Evolutionary conservation across 2,797 vertebrate genomes (phyloP), one percentile per base, ranked within the genome.

Genomic region (Poecilia wingei): DNA sequence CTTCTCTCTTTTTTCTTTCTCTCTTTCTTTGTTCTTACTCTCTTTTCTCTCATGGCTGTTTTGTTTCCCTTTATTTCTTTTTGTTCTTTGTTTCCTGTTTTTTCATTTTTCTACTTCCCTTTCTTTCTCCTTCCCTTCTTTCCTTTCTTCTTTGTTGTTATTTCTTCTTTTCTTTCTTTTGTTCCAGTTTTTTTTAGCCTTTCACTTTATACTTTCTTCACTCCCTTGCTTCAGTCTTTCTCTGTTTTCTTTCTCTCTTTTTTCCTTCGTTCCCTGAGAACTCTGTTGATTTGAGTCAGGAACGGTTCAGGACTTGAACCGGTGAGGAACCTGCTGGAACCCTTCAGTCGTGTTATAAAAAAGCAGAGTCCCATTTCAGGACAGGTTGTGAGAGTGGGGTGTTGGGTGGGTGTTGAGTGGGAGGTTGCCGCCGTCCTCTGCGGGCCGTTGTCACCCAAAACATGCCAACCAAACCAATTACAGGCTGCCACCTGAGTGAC

Each of bases 381-480:
- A 79, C 73, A 84, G 71, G 79, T 72, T 75, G n/a, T 61, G 79
- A 88, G 79, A 87, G 78, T 79, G 61, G 76, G 78, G 79, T 25
- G n/a, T 79, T 79, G 66, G 74, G 78, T 80, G 31, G 28, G 28
- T 33, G 57, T 61, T 59, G 55, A 33, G 57, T 14, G 31, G 59
- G 14, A 3, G 33, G 59, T 61, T 79, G 20, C 80, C 51, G 72
- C 64, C 25, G 61, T 82, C 75, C 79, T 91, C 83, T 85, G 10
- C 41, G 51, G 88, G 84, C 80, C 36, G 0, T 76, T 61, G 82
- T 87, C 82, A 76, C 84, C 83, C 77, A 75, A 79, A 86, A 87
- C 88, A 83, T 88, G 75, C 88, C 90, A 87, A 90, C 89, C 87
- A 89, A 92, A 92, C 86, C 90, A 94, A 94, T 94, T 94, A 93